These are phyloP conservation scores for Stenurella melanura DNA, from an alignment of 2,888 invertebrate species.

Conservation along the genomic window DNA sequence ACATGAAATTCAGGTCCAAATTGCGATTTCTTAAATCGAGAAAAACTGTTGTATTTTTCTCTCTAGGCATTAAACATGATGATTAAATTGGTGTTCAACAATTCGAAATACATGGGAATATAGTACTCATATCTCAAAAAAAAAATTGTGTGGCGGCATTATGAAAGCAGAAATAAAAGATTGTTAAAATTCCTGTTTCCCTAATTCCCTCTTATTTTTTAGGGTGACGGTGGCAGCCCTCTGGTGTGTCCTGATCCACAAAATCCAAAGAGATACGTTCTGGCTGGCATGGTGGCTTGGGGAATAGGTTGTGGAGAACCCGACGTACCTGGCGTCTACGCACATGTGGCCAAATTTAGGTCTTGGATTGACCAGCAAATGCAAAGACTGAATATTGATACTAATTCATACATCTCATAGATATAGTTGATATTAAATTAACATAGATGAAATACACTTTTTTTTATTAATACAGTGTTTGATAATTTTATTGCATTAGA, in stretches of 20 bases:
- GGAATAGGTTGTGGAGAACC: conserved; percentile 87
- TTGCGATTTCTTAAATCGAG: no score
- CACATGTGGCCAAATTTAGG: conserved; percentile 80
- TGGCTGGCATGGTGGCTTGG: conserved; percentile 90
- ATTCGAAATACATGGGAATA: no score
- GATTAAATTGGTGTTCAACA: no score
- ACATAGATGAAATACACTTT: background rate
- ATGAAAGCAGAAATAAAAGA: no score
- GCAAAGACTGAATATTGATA: conserved; percentile 67
- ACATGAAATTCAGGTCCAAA: no score
- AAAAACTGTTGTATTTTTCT: no score
- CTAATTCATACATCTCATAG: conserved; percentile 65
- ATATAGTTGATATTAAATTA: background rate
- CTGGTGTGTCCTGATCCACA: conserved; percentile 80
- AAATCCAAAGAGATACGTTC: conserved; percentile 79
- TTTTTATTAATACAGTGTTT: conserved; percentile 6
- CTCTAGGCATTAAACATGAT: no score
- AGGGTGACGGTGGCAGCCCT: conserved; percentile 89
- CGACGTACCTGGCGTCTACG: conserved; percentile 86
- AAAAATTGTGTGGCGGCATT: no score
- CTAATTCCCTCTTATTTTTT: conserved; percentile 42
- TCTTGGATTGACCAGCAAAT: conserved; percentile 84
- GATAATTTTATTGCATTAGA: no score
- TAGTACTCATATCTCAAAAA: no score
- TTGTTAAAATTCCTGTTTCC: background rate